Base-by-base conservation (phyloP, 2,113 vertebrate genomes). In the Atrichornis clamosus region DNA sequence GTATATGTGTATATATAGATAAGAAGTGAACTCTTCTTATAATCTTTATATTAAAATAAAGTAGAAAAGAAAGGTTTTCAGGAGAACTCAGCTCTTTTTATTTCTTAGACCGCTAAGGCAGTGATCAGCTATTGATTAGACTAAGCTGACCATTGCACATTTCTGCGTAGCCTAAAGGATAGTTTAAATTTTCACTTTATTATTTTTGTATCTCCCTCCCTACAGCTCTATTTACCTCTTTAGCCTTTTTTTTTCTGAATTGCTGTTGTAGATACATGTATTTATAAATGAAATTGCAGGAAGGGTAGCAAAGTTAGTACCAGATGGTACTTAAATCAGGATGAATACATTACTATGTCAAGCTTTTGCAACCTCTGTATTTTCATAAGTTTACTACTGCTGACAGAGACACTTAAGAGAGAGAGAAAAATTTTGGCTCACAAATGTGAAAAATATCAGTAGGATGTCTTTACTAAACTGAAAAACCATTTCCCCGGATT, bases 381-480 rank as follows among this genome's bases (percentile, higher is more conserved):
- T 92, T 75, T 90, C 58, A 47, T 33, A 72, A 50, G 23, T 75
- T 88, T 37, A 4, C 17, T 52, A 52, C 8, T 64, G 78, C 35
- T 89, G 58, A 68, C 23, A 79, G 33, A 78, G 23, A 63, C 9
- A 32, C 8, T 37, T 59, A 16, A 30, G 41, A 67, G 24, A 86
- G 49, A 47, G 10, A 46, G 17, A 74, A 63, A 62, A 26, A 26
- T 14, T 44, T 47, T 65, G 23, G 27, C 27, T 42, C 39, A 30
- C 8, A 74, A 56, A 65, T 35, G 32, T 28, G 21, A 73, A 73
- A 59, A 49, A 55, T 60, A 32, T 32, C 50, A 33, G 15, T 72
- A 32, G 15, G 9, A 42, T n/a, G 10, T 7, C 18, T 87, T 97
- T 95, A 97, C 80, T 97, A 91, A 98, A 98, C 93, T 97, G 97